Base-by-base conservation (phyloP, 1,140 invertebrate species). In the Drosophila lacertosa region DNA sequence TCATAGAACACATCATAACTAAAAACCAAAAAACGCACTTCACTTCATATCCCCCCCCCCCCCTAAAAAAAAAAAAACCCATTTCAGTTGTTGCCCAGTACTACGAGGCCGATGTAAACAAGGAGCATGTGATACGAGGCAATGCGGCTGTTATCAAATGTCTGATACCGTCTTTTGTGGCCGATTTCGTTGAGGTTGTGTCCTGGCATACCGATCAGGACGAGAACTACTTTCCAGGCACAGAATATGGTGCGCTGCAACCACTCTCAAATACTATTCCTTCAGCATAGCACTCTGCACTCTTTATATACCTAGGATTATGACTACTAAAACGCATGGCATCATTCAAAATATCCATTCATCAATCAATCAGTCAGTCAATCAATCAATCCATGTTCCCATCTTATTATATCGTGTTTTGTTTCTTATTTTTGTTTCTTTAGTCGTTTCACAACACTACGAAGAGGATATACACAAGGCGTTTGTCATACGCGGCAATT, bases 101-200 rank as follows among this genome's bases (percentile, higher is more conserved):
- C 88, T 98, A 97, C 92, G 96, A 97, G 83, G 96, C 96, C 16
- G 96, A 98, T 92, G 97, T 97, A 59, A 96, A 97, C 92, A 97
- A 98, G 92, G 97, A 98, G 79, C 98, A 97, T 92, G 97, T 97
- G 15, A 98, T 98, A 74, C 94, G 95, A 80, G 97, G 97, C 50
- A 98, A 98, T 91, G 95, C 97, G 45, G 97, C 97, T 26, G 95
- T 98, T 78, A 94, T 99, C 55, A 97, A 97, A 91, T 99, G 97
- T 93, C 94, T 96, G 89, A 97, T 98, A 83, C 97, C 97, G 11
- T 96, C 96, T n/a, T 98, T 97, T 91, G 97, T 98, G 48, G 96
- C 96, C 18, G 97, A 98, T 92, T 98, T 98, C 91, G 95, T 98
- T 42, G 94, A 94, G 74, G 96, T 98, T 37, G 94, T 96, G 16